Conservation (phyloP, 1,140 invertebrate species). For the Teleogryllus occipitalis region DNA sequence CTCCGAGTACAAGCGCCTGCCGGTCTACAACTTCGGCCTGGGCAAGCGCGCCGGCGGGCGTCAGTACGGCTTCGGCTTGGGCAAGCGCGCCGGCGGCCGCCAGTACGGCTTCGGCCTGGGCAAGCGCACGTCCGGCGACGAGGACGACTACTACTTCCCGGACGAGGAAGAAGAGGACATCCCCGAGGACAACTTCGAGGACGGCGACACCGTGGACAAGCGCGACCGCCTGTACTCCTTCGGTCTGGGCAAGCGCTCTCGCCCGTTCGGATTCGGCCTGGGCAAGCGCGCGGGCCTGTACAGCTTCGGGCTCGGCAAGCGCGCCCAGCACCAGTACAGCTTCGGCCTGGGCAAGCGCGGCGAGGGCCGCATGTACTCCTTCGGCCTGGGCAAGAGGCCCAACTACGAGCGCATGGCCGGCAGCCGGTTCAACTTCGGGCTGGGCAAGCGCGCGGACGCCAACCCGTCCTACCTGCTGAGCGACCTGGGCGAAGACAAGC, state of each 20-base stretch:
- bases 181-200: constrained; percentile 7
- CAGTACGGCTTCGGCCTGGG: constrained; percentile 26
- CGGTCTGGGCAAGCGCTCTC: constrained; percentile 47
- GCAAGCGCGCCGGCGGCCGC: constrained; percentile 30
- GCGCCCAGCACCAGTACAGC: constrained; percentile 28
- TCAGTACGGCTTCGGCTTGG: constrained; percentile 35
- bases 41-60: constrained; percentile 39
- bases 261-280: constrained; percentile 27
- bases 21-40: constrained; percentile 56
- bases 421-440: constrained; percentile 21
- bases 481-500: constrained; percentile 13
- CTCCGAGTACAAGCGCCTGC: constrained; percentile 54
- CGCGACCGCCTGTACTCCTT: constrained; percentile 43
- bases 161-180: constrained; percentile 23
- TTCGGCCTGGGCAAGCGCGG: constrained; percentile 38
- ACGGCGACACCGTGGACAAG: constrained; percentile 14
- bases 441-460: constrained; percentile 19
- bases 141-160: constrained; percentile 24
- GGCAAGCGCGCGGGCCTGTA: constrained; percentile 31
- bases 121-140: constrained; percentile 27
- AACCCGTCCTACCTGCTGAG: neutral
- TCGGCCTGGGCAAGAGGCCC: constrained; percentile 26
- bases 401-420: constrained; percentile 8
- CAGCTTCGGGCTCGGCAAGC: constrained; percentile 41
- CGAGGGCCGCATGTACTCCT: constrained; percentile 24